Evolutionary conservation across 2,113 vertebrate genomes (phyloP).

Genomic region (Proteles cristata): DNA sequence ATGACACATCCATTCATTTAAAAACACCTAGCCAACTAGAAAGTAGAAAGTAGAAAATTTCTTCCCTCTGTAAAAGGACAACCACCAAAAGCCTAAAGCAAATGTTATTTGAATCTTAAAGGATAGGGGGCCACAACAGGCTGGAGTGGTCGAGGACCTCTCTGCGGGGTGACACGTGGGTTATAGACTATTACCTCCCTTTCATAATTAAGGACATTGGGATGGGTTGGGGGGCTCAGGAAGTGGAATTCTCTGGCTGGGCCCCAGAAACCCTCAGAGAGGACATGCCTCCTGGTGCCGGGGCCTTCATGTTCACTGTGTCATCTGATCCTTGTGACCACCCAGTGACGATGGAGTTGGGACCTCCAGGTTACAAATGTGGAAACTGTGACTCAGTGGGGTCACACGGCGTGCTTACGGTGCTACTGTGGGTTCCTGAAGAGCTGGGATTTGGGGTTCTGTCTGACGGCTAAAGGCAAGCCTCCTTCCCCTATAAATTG

Average conservation of each 20-base stretch:
- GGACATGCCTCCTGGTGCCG: neutral
- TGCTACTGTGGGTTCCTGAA: accelerated
- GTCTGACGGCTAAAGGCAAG: neutral
- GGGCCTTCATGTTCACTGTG: accelerated
- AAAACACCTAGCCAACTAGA: neutral
- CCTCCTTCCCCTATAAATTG: neutral
- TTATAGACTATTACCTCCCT: neutral
- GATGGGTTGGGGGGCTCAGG: neutral
- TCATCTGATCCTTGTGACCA: neutral
- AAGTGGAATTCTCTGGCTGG: neutral
- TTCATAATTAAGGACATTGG: neutral
- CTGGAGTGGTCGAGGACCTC: neutral
- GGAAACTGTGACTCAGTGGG: neutral
- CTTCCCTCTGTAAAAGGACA: too few relatives aligned
- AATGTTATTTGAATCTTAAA: neutral
- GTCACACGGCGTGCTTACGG: too few relatives aligned
- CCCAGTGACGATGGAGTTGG: too few relatives aligned
- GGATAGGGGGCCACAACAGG: neutral
- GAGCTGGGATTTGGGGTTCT: neutral
- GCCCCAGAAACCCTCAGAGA: neutral
- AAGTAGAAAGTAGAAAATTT: neutral
- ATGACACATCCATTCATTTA: neutral
- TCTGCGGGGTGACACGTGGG: neutral
- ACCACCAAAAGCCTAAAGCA: neutral
- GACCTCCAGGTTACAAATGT: neutral